Base-by-base conservation (phyloP, 2,113 vertebrate species). In the Capra hircus region DNA sequence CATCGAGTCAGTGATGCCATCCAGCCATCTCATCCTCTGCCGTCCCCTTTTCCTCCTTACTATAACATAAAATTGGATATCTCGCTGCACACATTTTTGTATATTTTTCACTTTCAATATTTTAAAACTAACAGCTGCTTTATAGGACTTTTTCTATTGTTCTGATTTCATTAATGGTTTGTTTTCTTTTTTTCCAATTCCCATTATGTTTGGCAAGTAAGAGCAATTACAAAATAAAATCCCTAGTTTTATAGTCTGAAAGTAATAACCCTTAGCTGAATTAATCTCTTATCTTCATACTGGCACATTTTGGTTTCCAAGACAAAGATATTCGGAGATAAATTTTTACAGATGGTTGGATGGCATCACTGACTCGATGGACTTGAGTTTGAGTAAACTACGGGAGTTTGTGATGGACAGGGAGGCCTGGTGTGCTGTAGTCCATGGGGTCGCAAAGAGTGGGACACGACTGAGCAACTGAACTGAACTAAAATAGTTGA, bases 251-350 rank as follows among this genome's bases (percentile, higher is more conserved):
- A 14, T 40, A 48, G 10, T 80, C 21, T 95, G 30, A 85, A 95
- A 87, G 55, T 95, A 95, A 88, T 91, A 82, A 77, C 93, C 17
- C 33, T 52, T 80, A 88, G 33, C 30, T 86, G 78, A 97, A 96
- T 95, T 17, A 93, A 62, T 94, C 50, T 90, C 48, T 81, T 94
- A 82, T 43, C 14, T 83, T 90, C 28, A 86, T 94, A 86, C 33
- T 81, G 95, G 23, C 19, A 77, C 87, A 71, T 53, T 92, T 91
- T 91, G 28, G 11, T 82, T 98, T 95, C 40, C 13, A 91, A n/a
- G 25, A 59, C 45, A 96, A 86, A 92, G 95, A 90, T 94, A 94
- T 45, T 82, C 77, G 86, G 64, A 91, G 48, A 82, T 62, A 28
- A 93, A 27, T 36, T n/a, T 83, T 12, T 81, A 83, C 48, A 71